Conservation (phyloP, 2,888 invertebrate species). For the Conomelus anceps region DNA sequence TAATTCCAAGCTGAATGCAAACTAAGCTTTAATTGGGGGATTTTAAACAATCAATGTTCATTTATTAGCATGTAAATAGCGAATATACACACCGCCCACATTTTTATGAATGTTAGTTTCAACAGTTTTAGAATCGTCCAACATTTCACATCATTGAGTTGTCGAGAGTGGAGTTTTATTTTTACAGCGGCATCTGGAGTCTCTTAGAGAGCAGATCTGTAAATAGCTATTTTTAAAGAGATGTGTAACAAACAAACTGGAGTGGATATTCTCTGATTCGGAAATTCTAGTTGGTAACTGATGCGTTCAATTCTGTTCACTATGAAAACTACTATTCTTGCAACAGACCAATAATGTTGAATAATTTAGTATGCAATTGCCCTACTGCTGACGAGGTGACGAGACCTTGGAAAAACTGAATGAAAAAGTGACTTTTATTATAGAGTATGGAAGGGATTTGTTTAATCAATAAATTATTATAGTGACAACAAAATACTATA, state of each 20-base stretch:
- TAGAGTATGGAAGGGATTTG: too few species aligned
- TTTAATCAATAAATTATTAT: not conserved
- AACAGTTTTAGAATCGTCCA: not conserved
- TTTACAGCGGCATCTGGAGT: not conserved
- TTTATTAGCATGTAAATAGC: not conserved
- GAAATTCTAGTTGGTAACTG: not conserved
- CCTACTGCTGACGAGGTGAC: too few species aligned
- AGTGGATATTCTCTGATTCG: not conserved
- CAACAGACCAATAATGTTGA: not conserved
- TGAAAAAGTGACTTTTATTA: not conserved
- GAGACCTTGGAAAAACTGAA: not conserved
- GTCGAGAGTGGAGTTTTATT: not conserved
- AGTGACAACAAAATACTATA: not conserved
- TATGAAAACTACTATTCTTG: not conserved
- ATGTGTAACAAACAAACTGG: not conserved
- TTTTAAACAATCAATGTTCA: too few species aligned
- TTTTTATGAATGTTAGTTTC: not conserved
- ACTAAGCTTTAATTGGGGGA: too few species aligned
- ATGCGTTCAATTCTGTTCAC: not conserved
- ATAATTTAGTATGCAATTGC: not conserved
- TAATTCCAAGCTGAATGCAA: too few species aligned
- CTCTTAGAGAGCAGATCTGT: not conserved
- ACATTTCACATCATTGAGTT: not conserved
- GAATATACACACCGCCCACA: not conserved
- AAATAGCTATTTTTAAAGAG: not conserved